Base-by-base conservation (phyloP, 2,113 vertebrate genomes). In the Castor canadensis region DNA sequence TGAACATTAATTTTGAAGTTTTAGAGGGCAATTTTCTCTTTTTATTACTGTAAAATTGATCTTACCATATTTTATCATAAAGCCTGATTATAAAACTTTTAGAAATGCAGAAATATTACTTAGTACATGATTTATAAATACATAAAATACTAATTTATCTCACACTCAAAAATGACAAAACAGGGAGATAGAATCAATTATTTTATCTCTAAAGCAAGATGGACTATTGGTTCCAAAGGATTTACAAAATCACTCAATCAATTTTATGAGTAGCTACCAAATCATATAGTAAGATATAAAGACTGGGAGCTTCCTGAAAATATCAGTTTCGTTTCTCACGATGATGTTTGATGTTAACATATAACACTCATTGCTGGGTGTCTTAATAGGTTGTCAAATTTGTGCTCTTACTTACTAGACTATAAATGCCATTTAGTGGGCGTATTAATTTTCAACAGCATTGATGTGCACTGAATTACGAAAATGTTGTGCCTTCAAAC, bases 1-100 rank as follows among this genome's bases (percentile, higher is more conserved):
- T 87, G 91, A 95, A 94, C 89, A 93, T 97, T 96, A 95, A 96
- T 95, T 93, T 73, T 84, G 12, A 95, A 96, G 83, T 95, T 96
- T 95, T 69, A 75, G 62, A 81, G 67, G 77, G 49, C 8, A 62
- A 76, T 69, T 91, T 86, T 84, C 58, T 49, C 76, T 76, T 87
- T 83, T 79, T 49, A 60, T 60, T 75, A 69, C 35, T 72, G 12
- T 82, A 64, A 91, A 82, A 87, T 83, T 87, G 83, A 91, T 93
- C 73, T 86, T 67, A 69, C 35, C 52, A 79, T 86, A 89, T 89
- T 96, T 95, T 81, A 95, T 92, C 87, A 81, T 64, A 76, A 94
- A 93, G 19, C 43, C 67, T 67, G n/a, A 92, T 97, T 90, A 90
- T 30, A 85, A 91, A 92, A 77, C 86, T 82, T 92, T 92, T 90